Evolutionary conservation across 2,888 invertebrate species (phyloP), one percentile per base, ranked within the genome.

Genomic region (Phlogophora meticulosa): DNA sequence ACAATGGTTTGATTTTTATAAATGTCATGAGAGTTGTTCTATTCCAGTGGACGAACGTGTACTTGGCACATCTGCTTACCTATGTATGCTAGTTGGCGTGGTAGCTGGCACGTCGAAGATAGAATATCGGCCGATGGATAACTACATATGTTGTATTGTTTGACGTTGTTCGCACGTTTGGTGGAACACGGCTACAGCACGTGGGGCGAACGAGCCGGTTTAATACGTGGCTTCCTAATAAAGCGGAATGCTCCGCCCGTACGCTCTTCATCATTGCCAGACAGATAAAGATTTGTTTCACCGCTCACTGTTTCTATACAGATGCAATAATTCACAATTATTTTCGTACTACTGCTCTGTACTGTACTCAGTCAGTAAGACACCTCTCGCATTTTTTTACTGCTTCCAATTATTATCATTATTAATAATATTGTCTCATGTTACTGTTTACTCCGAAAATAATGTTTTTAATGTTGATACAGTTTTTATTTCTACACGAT

Each of bases 211-310:
- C 75, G 85, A 78, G 85, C 79, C 83, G 84, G 85, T 87, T 87
- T 94, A 94, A 94, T 94, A 88, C 87, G 93, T 88, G 85, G 91
- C 93, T 92, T 94, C 94, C 94, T 94, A 91, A 94, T 94, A 94
- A 93, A 93, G 88, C 79, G 82, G 84, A 85, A 86, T 86, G 85
- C 83, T 86, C 83, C 81, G 76, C 76, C 64, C 74, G 85, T 82
- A 82, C 81, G 78, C 66, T 74, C 70, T 76, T 83, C 85, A 80
- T 84, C 84, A 84, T 79, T 84, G 83, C 84, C 76, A 84, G 84
- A 79, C 82, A 76, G 71, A 83, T 84, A 77, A 82, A 83, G 77
- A 83, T 83, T 83, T 86, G 82, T 80, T 80, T 77, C 80, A 81
- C 79, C 48, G 61, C 65, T 64, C 57, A 51, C 61, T 55, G 61